These are phyloP conservation scores for Tupaia chinensis DNA, from an alignment of 2,113 vertebrate species.

Conservation along the genomic window DNA sequence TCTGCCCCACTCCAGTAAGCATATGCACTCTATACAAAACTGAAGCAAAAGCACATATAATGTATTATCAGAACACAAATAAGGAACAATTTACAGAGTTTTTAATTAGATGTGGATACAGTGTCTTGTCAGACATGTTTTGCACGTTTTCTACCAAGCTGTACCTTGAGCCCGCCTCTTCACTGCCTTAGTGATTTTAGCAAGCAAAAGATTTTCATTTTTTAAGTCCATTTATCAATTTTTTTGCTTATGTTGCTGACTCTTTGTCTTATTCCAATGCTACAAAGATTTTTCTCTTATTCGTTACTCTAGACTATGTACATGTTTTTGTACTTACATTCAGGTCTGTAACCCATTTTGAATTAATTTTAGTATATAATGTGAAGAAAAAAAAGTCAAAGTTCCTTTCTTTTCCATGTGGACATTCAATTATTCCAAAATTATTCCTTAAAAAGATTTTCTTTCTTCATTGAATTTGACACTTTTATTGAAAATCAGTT, in stretches of 20 bases:
- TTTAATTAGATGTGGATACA: slow-evolving; percentile 1
- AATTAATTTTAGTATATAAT: slow-evolving; percentile 37
- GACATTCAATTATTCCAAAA: slow-evolving; percentile 6
- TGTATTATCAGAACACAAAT: too few relatives aligned
- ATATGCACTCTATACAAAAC: too few relatives aligned
- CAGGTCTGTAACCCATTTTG: neutral
- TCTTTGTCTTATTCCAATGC: slow-evolving; percentile 27
- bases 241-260: neutral
- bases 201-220: neutral
- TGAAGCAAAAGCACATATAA: too few relatives aligned
- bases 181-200: slow-evolving; percentile 45
- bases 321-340: neutral
- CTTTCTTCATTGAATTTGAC: slow-evolving; percentile 55
- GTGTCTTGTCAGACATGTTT: slow-evolving; percentile 36
- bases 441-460: neutral
- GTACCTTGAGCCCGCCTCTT: neutral
- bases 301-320: neutral
- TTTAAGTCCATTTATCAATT: neutral
- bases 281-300: neutral
- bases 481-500: slow-evolving; percentile 63
- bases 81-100: neutral
- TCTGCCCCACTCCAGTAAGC: too few relatives aligned
- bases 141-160: neutral
- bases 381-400: slow-evolving; percentile 18
- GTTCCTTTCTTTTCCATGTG: slow-evolving; percentile 34